Conservation (phyloP, 2,888 invertebrate genomes). For the Mimumesa dahlbomi region DNA sequence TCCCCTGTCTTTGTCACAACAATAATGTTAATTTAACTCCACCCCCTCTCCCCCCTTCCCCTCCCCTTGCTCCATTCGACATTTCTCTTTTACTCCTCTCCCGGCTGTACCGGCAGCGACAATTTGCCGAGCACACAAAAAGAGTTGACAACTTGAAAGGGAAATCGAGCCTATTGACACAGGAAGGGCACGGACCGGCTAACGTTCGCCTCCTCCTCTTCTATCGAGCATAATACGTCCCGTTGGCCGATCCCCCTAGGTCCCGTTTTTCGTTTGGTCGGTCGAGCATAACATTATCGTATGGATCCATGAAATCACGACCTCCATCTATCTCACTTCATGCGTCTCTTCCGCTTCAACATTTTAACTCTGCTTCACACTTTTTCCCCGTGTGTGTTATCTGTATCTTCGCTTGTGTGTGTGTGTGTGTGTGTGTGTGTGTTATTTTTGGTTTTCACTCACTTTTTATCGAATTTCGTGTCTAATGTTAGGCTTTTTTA, state of each 20-base stretch:
- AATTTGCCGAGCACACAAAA: slow-evolving; percentile 79
- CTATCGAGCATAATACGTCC: slow-evolving; percentile 61
- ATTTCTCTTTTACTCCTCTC: slow-evolving; percentile 47
- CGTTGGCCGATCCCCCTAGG: slow-evolving; percentile 43
- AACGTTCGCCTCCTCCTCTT: slow-evolving; percentile 47
- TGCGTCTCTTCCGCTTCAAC: not conserved
- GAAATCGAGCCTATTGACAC: slow-evolving; percentile 81
- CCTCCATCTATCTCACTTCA: slow-evolving; percentile 24
- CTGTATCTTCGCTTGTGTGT: not conserved
- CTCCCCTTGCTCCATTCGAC: slow-evolving; percentile 30
- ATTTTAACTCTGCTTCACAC: not conserved
- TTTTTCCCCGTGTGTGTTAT: not conserved
- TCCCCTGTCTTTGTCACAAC: slow-evolving; percentile 78
- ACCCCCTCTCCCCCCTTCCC: slow-evolving; percentile 21
- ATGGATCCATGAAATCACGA: slow-evolving; percentile 54
- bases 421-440: not conserved
- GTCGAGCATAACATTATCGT: slow-evolving; percentile 64
- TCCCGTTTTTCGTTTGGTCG: slow-evolving; percentile 62
- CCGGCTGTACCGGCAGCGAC: slow-evolving; percentile 70
- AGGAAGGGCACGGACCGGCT: slow-evolving; percentile 64
- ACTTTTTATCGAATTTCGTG: not conserved
- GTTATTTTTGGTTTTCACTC: not conserved
- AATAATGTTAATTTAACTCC: slow-evolving; percentile 80
- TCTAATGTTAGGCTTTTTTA: not conserved
- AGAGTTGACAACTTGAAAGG: slow-evolving; percentile 81